These are phyloP conservation scores for Zoanthus gigantus DNA, from an alignment of 92 coral and sea anemone genomes.

Conservation along the genomic window DNA sequence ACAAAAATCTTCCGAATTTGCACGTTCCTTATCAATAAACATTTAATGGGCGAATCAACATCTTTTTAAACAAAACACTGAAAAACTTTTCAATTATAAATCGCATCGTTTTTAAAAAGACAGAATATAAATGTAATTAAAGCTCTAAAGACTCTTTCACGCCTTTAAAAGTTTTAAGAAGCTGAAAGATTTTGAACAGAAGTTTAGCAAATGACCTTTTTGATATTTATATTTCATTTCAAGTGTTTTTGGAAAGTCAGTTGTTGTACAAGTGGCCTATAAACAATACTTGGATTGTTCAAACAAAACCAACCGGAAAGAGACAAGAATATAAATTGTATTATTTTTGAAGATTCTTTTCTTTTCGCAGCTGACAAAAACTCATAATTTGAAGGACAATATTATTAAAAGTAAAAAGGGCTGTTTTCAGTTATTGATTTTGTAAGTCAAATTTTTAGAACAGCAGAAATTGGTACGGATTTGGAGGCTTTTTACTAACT, in stretches of 20 bases:
- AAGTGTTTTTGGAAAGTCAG: not conserved
- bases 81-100: too few species aligned
- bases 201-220: not conserved
- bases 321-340: not conserved
- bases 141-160: not conserved
- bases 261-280: not conserved
- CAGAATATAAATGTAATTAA: not conserved
- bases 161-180: not conserved
- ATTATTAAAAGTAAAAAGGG: not conserved
- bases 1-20: too few species aligned
- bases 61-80: too few species aligned
- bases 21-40: too few species aligned
- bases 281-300: conserved; percentile 8
- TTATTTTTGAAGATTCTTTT: not conserved
- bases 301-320: not conserved
- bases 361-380: conserved; percentile 14
- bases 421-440: not conserved
- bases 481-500: not conserved
- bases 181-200: not conserved
- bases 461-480: not conserved
- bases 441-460: not conserved
- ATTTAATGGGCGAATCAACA: too few species aligned
- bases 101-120: too few species aligned
- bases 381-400: not conserved
- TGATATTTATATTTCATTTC: conserved; percentile 12